Evolutionary conservation across 2,113 vertebrate genomes (phyloP).

Genomic region (Prinia subflava): DNA sequence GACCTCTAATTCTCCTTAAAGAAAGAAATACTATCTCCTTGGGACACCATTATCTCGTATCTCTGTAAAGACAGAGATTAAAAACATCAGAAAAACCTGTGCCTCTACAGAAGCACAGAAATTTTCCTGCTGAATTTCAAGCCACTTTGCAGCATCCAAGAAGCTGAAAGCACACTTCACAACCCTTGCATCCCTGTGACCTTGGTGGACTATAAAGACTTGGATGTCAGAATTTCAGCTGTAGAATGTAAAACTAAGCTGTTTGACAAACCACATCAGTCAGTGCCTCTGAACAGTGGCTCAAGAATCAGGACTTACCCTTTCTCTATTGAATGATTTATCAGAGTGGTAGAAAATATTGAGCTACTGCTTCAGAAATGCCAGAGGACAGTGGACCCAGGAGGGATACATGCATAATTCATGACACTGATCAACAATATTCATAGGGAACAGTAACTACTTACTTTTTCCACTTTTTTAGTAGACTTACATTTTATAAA

Average conservation of each 20-base stretch:
- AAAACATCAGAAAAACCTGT: background rate
- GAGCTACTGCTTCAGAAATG: conserved; percentile 17
- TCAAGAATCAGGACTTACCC: conserved; percentile 22
- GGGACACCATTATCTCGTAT: background rate
- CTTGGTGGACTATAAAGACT: conserved; percentile 21
- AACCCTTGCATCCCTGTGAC: background rate
- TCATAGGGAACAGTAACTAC: background rate
- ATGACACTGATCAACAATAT: conserved; percentile 1
- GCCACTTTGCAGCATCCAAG: background rate
- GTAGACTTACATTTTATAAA: background rate
- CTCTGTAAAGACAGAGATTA: background rate
- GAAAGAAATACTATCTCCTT: background rate
- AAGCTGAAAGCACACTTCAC: conserved; percentile 1
- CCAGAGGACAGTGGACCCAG: background rate
- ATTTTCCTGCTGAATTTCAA: conserved; percentile 13
- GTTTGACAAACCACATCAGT: conserved; percentile 19
- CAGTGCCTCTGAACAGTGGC: conserved; percentile 3
- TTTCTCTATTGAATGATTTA: conserved; percentile 29
- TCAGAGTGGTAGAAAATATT: conserved; percentile 47
- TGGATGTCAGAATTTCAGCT: conserved; percentile 28
- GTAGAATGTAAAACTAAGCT: conserved; percentile 40
- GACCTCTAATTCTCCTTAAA: conserved; percentile 30
- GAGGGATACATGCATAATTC: conserved; percentile 7
- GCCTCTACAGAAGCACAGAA: background rate
- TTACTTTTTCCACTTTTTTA: background rate